Evolutionary conservation across 2,888 invertebrate species (phyloP).

Genomic region (Drosophila neotestacea): DNA sequence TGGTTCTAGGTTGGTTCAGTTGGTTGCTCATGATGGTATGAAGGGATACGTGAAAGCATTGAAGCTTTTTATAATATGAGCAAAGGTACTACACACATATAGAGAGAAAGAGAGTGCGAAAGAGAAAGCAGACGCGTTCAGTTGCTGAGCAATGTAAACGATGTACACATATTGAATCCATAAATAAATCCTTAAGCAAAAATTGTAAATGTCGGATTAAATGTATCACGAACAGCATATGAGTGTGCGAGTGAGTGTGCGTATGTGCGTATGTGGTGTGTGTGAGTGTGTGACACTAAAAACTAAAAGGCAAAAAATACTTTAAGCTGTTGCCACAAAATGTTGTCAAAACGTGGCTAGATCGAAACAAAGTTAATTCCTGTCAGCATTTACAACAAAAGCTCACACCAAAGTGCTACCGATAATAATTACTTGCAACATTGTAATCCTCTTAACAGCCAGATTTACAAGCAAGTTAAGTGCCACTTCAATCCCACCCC

Average conservation of each 20-base stretch:
- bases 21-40: background rate
- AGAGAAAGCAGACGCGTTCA: background rate
- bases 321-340: conserved; percentile 34
- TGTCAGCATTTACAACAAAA: conserved; percentile 50
- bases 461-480: conserved; percentile 75
- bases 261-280: conserved; percentile 17
- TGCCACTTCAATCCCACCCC: conserved; percentile 33
- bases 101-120: background rate
- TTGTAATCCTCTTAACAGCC: conserved; percentile 77
- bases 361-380: conserved; percentile 81
- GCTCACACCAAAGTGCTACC: conserved; percentile 39
- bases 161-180: conserved; percentile 77
- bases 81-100: conserved; percentile 45
- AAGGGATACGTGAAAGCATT: conserved; percentile 44
- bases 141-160: conserved; percentile 54
- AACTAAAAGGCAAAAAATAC: conserved; percentile 73
- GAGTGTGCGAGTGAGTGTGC: conserved; percentile 13
- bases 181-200: conserved; percentile 81
- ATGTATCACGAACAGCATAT: conserved; percentile 62
- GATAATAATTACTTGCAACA: conserved; percentile 79
- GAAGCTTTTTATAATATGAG: conserved; percentile 59
- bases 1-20: background rate
- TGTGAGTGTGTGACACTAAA: conserved; percentile 45
- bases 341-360: conserved; percentile 68
- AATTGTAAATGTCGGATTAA: conserved; percentile 82